These are phyloP conservation scores for Pseudomyrmex dendroicus DNA, from an alignment of 1,140 invertebrate species.

Conservation along the genomic window DNA sequence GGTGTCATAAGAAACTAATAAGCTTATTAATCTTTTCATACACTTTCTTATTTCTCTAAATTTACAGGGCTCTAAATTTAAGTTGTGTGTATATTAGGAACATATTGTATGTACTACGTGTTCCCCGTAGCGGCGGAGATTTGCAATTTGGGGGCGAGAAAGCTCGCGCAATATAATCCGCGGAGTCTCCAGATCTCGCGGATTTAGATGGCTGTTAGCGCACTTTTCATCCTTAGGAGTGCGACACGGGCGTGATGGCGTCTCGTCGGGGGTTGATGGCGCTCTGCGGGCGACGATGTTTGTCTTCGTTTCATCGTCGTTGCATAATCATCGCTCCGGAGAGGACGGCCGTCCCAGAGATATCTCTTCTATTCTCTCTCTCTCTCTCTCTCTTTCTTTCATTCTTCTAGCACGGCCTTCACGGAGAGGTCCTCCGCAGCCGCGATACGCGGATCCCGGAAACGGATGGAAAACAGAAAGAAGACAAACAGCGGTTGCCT, in stretches of 20 bases:
- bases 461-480: constrained; percentile 67
- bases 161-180: constrained; percentile 31
- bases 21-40: too few species aligned
- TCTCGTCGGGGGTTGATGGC: constrained; percentile 1
- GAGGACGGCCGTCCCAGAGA: constrained; percentile 11
- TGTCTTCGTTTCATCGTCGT: constrained; percentile 63
- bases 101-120: background rate
- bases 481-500: constrained; percentile 67
- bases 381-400: background rate
- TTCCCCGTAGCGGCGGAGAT: background rate
- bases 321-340: constrained; percentile 58
- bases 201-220: constrained; percentile 52
- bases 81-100: too few species aligned
- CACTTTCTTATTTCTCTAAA: too few species aligned
- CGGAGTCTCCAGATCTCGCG: constrained; percentile 34
- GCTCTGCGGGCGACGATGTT: constrained; percentile 25
- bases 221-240: constrained; percentile 57
- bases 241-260: constrained; percentile 22
- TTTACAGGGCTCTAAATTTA: too few species aligned
- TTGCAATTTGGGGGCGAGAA: background rate
- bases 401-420: background rate
- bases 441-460: constrained; percentile 47
- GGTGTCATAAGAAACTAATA: too few species aligned
- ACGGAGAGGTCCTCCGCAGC: constrained; percentile 47
- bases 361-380: background rate